Evolutionary conservation across 2,113 vertebrate genomes (phyloP).

Genomic region (Brienomyrus longianalis): DNA sequence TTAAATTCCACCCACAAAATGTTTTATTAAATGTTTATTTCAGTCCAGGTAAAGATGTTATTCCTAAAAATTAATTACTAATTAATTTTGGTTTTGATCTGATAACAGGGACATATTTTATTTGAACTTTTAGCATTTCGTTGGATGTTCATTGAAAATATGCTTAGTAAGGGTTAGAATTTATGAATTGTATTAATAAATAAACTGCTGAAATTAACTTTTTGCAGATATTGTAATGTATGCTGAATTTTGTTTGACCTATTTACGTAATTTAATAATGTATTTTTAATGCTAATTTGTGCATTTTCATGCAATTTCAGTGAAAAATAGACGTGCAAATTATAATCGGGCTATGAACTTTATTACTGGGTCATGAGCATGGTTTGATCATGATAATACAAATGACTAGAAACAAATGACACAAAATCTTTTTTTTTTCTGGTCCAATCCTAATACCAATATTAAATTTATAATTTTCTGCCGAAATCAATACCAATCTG

Average conservation of each 20-base stretch:
- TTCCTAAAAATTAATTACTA: neutral
- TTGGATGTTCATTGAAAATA: no score
- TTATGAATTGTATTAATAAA: no score
- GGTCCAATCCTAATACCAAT: neutral
- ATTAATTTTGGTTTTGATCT: neutral
- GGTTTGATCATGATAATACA: neutral
- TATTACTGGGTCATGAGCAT: neutral
- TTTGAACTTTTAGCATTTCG: neutral
- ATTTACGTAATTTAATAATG: no score
- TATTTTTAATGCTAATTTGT: no score
- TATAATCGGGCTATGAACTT: neutral
- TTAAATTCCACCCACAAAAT: no score
- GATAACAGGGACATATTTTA: neutral
- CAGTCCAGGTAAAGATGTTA: no score
- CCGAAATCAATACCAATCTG: neutral
- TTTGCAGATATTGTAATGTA: no score
- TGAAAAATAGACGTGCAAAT: neutral
- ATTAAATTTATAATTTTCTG: neutral
- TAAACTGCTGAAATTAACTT: no score
- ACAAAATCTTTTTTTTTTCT: neutral
- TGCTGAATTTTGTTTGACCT: no score
- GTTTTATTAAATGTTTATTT: no score
- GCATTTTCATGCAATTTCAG: no score
- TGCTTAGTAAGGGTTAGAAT: no score
- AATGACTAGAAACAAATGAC: neutral